These are phyloP conservation scores for Brachionus angularis DNA, from an alignment of 1,140 invertebrate species.

Conservation along the genomic window DNA sequence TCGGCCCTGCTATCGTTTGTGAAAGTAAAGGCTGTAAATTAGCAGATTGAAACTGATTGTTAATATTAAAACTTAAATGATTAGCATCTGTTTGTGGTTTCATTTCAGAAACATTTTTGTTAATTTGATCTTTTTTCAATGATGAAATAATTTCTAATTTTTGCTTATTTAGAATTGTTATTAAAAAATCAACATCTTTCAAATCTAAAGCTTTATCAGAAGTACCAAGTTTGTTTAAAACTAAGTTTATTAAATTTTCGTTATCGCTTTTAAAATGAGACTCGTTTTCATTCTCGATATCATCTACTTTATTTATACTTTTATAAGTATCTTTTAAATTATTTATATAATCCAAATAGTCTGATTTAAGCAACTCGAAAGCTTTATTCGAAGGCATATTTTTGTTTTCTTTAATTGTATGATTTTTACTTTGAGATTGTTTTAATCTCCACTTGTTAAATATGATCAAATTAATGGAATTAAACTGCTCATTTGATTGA, in stretches of 20 bases:
- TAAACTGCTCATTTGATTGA: slow-evolving; percentile 28
- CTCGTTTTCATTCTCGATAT: too few species aligned
- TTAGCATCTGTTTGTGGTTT: background rate
- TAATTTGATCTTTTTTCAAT: too few species aligned
- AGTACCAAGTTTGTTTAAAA: too few species aligned
- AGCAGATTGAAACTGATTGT: background rate
- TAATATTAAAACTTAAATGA: too few species aligned
- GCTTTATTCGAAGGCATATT: slow-evolving; percentile 29
- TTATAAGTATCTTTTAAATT: slow-evolving; percentile 1
- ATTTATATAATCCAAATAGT: background rate
- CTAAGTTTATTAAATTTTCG: too few species aligned
- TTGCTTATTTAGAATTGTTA: background rate
- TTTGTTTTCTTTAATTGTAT: slow-evolving; percentile 26
- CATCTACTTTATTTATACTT: background rate
- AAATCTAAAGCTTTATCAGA: too few species aligned
- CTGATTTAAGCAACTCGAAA: slow-evolving; percentile 2
- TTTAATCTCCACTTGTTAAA: slow-evolving; percentile 26
- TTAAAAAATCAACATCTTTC: slow-evolving; percentile 17
- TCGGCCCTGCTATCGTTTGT: background rate
- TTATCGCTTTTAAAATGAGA: too few species aligned
- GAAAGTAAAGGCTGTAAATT: background rate
- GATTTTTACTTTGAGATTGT: background rate
- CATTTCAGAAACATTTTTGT: too few species aligned
- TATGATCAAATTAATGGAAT: slow-evolving; percentile 25
- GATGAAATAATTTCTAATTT: background rate